Evolutionary conservation across 2,888 invertebrate genomes (phyloP).

Genomic region (Trichacis sp.): DNA sequence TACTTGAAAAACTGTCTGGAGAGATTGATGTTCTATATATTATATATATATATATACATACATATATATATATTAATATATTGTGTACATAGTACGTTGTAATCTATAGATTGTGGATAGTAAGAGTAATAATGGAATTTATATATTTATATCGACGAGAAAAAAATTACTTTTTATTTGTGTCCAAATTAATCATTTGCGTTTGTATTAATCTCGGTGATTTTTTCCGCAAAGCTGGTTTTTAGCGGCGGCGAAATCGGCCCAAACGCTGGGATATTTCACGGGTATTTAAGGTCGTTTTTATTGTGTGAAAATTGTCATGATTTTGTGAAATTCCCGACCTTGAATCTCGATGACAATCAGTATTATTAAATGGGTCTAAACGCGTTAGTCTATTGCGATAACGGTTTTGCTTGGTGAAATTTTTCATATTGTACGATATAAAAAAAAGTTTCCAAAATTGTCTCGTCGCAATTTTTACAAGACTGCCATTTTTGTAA

Average conservation of each 20-base stretch:
- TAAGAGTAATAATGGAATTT: slow-evolving; percentile 54
- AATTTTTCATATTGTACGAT: not conserved
- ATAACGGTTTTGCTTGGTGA: too few relatives aligned
- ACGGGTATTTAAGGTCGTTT: not conserved
- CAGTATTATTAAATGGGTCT: slow-evolving; percentile 41
- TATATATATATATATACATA: too few relatives aligned
- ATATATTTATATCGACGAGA: slow-evolving; percentile 60
- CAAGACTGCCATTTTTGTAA: slow-evolving; percentile 10
- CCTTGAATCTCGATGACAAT: slow-evolving; percentile 42
- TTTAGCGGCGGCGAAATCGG: too few relatives aligned
- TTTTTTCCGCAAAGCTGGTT: not conserved
- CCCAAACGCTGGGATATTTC: not conserved
- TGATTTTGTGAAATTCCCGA: not conserved
- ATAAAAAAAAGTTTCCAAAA: not conserved
- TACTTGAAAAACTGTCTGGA: slow-evolving; percentile 47
- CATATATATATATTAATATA: slow-evolving; percentile 46
- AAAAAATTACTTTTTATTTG: not conserved
- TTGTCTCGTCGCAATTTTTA: not conserved
- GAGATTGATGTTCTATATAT: slow-evolving; percentile 45
- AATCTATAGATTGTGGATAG: slow-evolving; percentile 61
- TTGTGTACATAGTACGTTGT: slow-evolving; percentile 58
- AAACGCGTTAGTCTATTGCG: slow-evolving; percentile 18
- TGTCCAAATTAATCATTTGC: too few relatives aligned
- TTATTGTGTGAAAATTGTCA: too few relatives aligned
- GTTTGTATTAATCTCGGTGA: not conserved